A percentile compares a stretch with the other conserved stretches of the same genome.
phyloP scores from a whole-genome alignment of 1,140 invertebrate species.

The Neocloeon triangulifer region DNA sequence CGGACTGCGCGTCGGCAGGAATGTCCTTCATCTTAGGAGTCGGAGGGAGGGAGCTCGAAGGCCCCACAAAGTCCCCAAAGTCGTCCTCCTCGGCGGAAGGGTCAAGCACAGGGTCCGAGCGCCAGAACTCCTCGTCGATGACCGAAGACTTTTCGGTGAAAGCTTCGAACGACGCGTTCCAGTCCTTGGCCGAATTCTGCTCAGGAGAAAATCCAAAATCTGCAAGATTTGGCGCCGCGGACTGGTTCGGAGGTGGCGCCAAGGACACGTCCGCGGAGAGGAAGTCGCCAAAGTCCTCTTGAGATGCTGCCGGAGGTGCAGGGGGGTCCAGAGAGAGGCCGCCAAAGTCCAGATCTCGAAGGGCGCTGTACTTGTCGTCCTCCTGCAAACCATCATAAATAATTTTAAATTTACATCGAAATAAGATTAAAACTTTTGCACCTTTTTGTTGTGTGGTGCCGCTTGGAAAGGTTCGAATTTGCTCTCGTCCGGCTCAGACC shows the following conservation, averaged over 20 bases:
- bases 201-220: constrained; percentile 19
- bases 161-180: not conserved
- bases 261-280: constrained; percentile 17
- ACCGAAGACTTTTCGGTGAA: not conserved
- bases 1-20: constrained; percentile 15
- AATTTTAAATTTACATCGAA: too few relatives aligned
- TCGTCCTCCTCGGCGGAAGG: constrained; percentile 11
- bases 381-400: too few relatives aligned
- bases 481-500: too few relatives aligned
- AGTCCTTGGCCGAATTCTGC: constrained; percentile 1
- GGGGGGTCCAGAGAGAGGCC: constrained; percentile 7
- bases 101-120: too few relatives aligned
- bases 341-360: constrained; percentile 20
- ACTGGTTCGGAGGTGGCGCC: constrained; percentile 8
- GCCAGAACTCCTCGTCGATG: too few relatives aligned
- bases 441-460: too few relatives aligned
- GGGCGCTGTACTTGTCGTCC: constrained; percentile 24
- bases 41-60: constrained; percentile 10
- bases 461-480: too few relatives aligned
- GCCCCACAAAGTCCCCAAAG: constrained; percentile 15
- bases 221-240: constrained; percentile 11
- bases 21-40: constrained; percentile 9
- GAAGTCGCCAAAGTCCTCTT: constrained; percentile 31
- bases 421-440: too few relatives aligned
- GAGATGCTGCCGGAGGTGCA: constrained; percentile 7